Percentiles rank a stretch among this genome's conserved stretches.
Evolutionary conservation across 92 coral and sea anemone genomes (phyloP).

Genomic region (Phenganax subtilis): DNA sequence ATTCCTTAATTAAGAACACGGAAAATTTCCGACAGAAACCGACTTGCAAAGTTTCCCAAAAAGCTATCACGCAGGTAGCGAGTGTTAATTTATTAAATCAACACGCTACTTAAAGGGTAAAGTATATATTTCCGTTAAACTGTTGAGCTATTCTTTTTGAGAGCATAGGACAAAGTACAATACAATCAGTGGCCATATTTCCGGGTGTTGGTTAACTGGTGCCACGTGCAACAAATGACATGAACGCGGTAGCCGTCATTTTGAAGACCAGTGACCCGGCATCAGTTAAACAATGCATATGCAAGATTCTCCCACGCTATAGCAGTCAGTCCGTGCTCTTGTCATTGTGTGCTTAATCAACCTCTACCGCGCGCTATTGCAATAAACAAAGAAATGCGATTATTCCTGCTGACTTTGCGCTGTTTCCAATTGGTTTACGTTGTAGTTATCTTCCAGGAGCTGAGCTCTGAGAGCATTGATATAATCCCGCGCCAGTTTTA

Average conservation of each 20-base stretch:
- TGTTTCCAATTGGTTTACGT: neutral
- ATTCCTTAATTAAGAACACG: no score
- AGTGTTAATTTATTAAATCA: constrained; percentile 3
- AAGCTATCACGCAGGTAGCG: neutral
- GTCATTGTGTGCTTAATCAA: constrained; percentile 26
- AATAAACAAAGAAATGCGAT: constrained; percentile 30
- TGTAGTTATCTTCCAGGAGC: neutral
- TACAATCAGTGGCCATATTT: neutral
- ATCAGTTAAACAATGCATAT: neutral
- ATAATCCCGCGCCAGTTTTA: constrained; percentile 83
- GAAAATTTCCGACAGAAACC: no score
- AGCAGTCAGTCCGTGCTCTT: constrained; percentile 16
- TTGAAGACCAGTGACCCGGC: neutral
- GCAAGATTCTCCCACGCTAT: constrained; percentile 4
- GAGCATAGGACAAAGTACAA: neutral
- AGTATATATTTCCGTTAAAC: neutral
- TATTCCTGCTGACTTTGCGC: neutral
- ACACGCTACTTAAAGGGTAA: neutral
- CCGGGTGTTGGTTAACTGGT: constrained; percentile 9
- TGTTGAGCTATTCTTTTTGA: neutral
- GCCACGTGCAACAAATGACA: neutral
- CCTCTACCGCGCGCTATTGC: constrained; percentile 14
- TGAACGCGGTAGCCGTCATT: neutral
- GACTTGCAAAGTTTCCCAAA: neutral
- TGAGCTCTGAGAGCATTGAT: constrained; percentile 33